Conservation (phyloP, 2,797 vertebrate genomes). For the Crax fasciolata region DNA sequence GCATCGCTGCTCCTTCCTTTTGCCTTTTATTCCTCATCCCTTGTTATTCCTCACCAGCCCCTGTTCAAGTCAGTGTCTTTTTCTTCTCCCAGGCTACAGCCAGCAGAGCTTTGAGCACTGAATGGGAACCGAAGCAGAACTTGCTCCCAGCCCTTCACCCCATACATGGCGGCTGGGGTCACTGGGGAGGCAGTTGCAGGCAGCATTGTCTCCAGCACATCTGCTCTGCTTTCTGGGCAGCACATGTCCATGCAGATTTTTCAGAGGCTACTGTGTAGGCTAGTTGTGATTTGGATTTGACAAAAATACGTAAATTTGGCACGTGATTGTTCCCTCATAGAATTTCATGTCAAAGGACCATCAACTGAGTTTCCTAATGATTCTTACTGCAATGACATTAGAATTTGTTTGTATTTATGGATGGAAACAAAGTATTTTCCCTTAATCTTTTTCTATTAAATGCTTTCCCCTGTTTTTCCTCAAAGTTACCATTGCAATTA, state of each 20-base stretch:
- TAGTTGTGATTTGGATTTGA: not conserved
- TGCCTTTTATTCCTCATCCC: not conserved
- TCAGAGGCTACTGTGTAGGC: not conserved
- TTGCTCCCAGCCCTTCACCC: not conserved
- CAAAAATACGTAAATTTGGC: not conserved
- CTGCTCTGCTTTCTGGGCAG: not conserved
- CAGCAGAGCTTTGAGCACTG: not conserved
- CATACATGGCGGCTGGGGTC: not conserved
- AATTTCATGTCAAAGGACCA: not conserved
- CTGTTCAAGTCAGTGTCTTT: not conserved
- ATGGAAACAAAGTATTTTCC: not conserved
- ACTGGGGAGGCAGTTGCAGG: not conserved
- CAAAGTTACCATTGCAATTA: not conserved
- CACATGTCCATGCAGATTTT: not conserved
- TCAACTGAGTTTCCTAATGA: not conserved
- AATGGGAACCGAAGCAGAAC: not conserved
- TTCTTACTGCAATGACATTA: not conserved
- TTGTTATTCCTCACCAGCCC: not conserved
- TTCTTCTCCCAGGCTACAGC: not conserved
- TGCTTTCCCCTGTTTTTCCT: not conserved
- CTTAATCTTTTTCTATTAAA: not conserved
- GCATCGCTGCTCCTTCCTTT: not conserved
- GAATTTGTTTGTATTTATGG: not conserved
- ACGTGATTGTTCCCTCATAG: rapidly evolving
- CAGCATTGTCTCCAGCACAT: rapidly evolving